Percentiles rank a stretch among this genome's conserved stretches.
phyloP scores from a whole-genome alignment of 1,140 invertebrate genomes.

The Heliconius himera region DNA sequence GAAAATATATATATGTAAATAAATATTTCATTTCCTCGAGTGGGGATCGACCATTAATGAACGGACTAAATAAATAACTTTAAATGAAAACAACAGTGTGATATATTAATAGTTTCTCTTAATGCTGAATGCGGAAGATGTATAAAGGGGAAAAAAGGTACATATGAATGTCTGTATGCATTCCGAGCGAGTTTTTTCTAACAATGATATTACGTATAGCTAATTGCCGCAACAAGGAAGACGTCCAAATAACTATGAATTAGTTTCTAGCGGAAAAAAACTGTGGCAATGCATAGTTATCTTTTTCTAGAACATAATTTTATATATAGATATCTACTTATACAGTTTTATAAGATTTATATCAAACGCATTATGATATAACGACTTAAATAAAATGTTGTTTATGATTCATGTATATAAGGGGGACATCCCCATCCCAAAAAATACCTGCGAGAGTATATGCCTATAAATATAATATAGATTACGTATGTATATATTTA shows the following conservation, averaged over 20 bases:
- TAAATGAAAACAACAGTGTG: not conserved
- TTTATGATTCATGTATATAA: too few relatives aligned
- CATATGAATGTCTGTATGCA: not conserved
- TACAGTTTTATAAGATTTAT: not conserved
- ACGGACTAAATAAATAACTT: too few relatives aligned
- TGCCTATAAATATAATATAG: too few relatives aligned
- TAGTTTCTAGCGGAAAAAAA: slow-evolving; percentile 50
- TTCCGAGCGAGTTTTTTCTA: slow-evolving; percentile 24
- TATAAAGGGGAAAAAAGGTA: not conserved
- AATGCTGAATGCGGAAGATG: not conserved
- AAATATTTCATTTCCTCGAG: too few relatives aligned
- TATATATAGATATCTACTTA: not conserved
- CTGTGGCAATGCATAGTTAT: slow-evolving; percentile 37
- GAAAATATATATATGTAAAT: too few relatives aligned
- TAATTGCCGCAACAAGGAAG: slow-evolving; percentile 46
- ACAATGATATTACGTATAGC: slow-evolving; percentile 44
- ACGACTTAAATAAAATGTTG: not conserved
- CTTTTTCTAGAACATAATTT: slow-evolving; percentile 37
- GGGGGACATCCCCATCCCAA: too few relatives aligned
- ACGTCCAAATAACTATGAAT: slow-evolving; percentile 44
- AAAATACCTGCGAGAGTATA: too few relatives aligned
- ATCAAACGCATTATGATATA: not conserved
- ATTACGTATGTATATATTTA: too few relatives aligned
- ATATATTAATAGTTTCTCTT: not conserved
- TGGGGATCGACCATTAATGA: too few relatives aligned